A percentile compares a stretch with the other conserved stretches of the same genome.
These are phyloP conservation scores for Heliconius erato DNA, from an alignment of 2,888 invertebrate genomes.

Conservation along the genomic window DNA sequence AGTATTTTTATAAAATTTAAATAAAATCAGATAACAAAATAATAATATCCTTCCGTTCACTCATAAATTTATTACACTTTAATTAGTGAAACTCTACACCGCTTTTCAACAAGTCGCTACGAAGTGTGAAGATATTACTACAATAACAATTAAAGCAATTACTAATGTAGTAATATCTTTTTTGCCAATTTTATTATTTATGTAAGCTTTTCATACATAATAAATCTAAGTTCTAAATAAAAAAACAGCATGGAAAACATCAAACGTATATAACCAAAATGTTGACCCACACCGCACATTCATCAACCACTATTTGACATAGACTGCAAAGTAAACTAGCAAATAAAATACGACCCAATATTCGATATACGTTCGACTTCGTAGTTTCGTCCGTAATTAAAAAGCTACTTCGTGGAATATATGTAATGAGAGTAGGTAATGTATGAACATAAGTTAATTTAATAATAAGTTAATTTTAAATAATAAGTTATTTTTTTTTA, in stretches of 20 bases:
- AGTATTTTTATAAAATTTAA: no score
- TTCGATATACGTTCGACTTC: slow-evolving; percentile 27
- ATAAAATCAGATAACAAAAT: background rate
- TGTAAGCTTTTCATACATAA: background rate
- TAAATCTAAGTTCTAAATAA: slow-evolving; percentile 14
- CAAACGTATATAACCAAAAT: slow-evolving; percentile 25
- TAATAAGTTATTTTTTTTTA: no score
- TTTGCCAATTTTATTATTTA: background rate
- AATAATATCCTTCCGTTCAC: background rate
- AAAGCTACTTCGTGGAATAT: slow-evolving; percentile 17
- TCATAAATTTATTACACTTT: background rate
- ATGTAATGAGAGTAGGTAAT: slow-evolving; percentile 4
- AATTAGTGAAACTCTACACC: no score
- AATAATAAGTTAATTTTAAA: no score
- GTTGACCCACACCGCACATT: slow-evolving; percentile 26
- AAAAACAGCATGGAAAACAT: slow-evolving; percentile 9
- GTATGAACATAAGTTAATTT: background rate
- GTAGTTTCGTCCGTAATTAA: slow-evolving; percentile 23
- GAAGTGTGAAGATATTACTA: no score
- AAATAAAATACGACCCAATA: slow-evolving; percentile 29
- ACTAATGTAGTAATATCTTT: background rate
- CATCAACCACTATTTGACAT: slow-evolving; percentile 33
- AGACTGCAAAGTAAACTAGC: slow-evolving; percentile 29
- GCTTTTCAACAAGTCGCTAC: background rate
- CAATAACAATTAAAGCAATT: background rate